Evolutionary conservation across 2,888 invertebrate species (phyloP).

Genomic region (Stenchaetothrips biformis): DNA sequence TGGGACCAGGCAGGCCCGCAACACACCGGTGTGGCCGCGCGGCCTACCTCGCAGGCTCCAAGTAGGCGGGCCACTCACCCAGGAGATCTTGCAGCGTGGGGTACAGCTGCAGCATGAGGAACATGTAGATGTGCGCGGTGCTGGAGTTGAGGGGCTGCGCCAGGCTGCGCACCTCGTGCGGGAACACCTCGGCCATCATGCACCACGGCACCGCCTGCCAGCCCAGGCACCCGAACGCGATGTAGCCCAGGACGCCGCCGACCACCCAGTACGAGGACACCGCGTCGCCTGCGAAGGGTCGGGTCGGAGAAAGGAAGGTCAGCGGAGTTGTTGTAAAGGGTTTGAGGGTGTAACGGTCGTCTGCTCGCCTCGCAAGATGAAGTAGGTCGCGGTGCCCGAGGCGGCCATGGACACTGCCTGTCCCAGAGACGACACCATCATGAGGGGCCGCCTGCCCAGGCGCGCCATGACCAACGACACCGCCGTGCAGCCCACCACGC

Average conservation of each 20-base stretch:
- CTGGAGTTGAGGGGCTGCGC: constrained; percentile 56
- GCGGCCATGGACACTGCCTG: constrained; percentile 55
- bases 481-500: constrained; percentile 55
- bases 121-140: constrained; percentile 56
- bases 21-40: neutral
- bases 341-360: neutral
- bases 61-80: constrained; percentile 35
- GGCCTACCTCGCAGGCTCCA: neutral
- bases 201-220: constrained; percentile 60
- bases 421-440: constrained; percentile 51
- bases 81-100: constrained; percentile 40
- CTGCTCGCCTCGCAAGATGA: constrained; percentile 43
- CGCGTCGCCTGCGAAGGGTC: constrained; percentile 40
- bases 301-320: constrained; percentile 31
- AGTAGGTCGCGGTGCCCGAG: constrained; percentile 53
- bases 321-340: constrained; percentile 10
- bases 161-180: constrained; percentile 55
- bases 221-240: constrained; percentile 57
- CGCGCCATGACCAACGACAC: constrained; percentile 54
- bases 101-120: constrained; percentile 54
- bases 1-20: neutral
- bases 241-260: constrained; percentile 51
- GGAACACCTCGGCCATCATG: constrained; percentile 61
- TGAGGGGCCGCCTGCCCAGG: constrained; percentile 51
- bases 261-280: constrained; percentile 42